Evolutionary conservation across 2,113 vertebrate species (phyloP), one percentile per base, ranked within the genome.

Genomic region (Myotis lucifugus): DNA sequence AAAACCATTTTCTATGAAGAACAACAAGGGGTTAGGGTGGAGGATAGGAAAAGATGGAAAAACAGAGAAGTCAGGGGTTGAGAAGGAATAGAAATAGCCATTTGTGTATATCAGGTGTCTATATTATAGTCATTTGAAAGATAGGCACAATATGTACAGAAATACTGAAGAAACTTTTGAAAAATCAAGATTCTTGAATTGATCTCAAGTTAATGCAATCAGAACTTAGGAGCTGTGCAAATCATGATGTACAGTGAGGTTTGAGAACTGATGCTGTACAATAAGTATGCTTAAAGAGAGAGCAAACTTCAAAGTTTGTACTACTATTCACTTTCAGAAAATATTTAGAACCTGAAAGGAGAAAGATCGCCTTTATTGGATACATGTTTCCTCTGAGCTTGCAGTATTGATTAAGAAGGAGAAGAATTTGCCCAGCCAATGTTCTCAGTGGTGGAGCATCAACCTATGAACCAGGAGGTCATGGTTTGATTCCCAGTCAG

Each of bases 311-410:
- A 59, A 90, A 88, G 12, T 13, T 74, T 67, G 93, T 76, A 76
- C 37, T 42, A 40, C 21, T 54, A 19, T 82, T 73, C n/a, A 81
- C 34, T 93, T 94, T 92, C 37, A 52, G 69, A 94, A 74, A 76
- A 76, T 72, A 95, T 46, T 89, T 42, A 91, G 92, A 93, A 50
- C 21, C 37, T 86, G 32, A 66, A 95, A 88, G 18, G 42, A 87
- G 61, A 67, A 96, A 56, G 32, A 76, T 64, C 32, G 73, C 17
- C 69, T 81, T n/a, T 90, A 29, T 72, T 72, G 6, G 32, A 69
- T n/a, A 83, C 2, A n/a, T 2, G 8, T 64, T 83, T 61, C 52
- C 70, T 94, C 89, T 85, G 23, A 76, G 32, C n/a, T 77, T 90
- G 18, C 12, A 73, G 74, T 77, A 12, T 0, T 84, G n/a, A 88